A percentile compares a stretch with the other conserved stretches of the same genome.
phyloP scores from a whole-genome alignment of 2,888 invertebrate genomes.

The Caenorhabditis plicata region DNA sequence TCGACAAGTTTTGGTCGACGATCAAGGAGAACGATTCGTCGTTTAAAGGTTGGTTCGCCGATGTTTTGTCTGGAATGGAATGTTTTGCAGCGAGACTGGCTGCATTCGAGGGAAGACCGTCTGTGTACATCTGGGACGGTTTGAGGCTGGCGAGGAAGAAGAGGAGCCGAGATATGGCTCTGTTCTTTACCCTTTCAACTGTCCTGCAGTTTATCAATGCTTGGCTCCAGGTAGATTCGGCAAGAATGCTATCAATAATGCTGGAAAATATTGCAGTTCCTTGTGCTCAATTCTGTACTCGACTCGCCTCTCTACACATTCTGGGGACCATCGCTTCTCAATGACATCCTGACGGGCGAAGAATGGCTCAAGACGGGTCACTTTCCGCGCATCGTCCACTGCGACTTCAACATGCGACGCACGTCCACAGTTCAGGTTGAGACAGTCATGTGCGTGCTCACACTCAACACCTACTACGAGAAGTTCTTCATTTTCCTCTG shows the following conservation, averaged over 20 bases:
- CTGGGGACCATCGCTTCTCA: constrained; percentile 57
- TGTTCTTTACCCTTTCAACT: constrained; percentile 55
- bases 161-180: constrained; percentile 45
- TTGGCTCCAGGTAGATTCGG: constrained; percentile 28
- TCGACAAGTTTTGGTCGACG: constrained; percentile 51
- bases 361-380: constrained; percentile 64
- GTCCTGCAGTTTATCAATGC: constrained; percentile 56
- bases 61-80: not conserved
- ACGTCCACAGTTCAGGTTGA: constrained; percentile 61
- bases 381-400: constrained; percentile 63
- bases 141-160: constrained; percentile 55
- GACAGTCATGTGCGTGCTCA: constrained; percentile 63
- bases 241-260: not conserved
- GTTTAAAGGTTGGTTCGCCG: constrained; percentile 31
- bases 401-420: constrained; percentile 59
- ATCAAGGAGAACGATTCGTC: constrained; percentile 34
- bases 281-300: constrained; percentile 56
- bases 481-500: constrained; percentile 64
- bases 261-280: constrained; percentile 41
- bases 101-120: constrained; percentile 53
- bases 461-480: constrained; percentile 65
- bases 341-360: constrained; percentile 52
- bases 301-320: constrained; percentile 53
- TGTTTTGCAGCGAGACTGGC: constrained; percentile 31
- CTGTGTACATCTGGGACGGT: constrained; percentile 63